Base-by-base conservation (phyloP, 2,888 invertebrate genomes). In the Tolmerus cingulatus region DNA sequence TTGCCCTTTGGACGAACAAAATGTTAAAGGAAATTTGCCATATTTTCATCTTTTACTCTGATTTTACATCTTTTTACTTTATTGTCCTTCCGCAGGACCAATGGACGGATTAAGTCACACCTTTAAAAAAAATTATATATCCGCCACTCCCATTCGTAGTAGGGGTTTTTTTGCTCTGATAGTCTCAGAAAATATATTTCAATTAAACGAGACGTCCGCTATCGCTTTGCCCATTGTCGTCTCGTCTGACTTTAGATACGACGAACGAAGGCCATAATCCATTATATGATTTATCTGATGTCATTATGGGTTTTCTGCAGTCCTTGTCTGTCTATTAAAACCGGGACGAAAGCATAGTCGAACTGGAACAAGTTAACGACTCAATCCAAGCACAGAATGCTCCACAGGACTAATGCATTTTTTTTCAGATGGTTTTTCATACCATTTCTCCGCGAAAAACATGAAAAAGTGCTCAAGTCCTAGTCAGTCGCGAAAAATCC, bases 261-360 rank as follows among this genome's bases (percentile, higher is more conserved):
- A 57, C 66, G 43, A 57, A 57, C 66, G 43, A 57, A 57, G 57
- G 46, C 74, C 82, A 87, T 87, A 78, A 87, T 87, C 87, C 87
- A 87, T 87, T 87, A 87, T 87, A 74, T 87, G 87, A 87, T 87
- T 87, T 87, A 87, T 87, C 87, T 87, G 87, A 87, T 87, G 87
- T 82, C 82, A 82, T 82, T 87, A 81, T 87, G 74, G 57, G 74
- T 30, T 79, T 74, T 82, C 55, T 74, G 66, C 79, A 79, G 66
- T 19, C 14, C 43, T 66, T 27, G 5, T n/a, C 37, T 87, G 79
- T 87, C 81, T 87, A 66, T 74, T 81, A 81, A 66, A 66, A 66
- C 74, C 81, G 19, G n/a, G 87, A 74, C 51, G 82, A 87, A 74
- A 74, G 14, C 82, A 12, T 46, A 74, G 23, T 74, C 74, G 74